A percentile compares a stretch with the other conserved stretches of the same genome.
phyloP scores from a whole-genome alignment of 2,113 vertebrate species.

The Sylvilagus bachmani region DNA sequence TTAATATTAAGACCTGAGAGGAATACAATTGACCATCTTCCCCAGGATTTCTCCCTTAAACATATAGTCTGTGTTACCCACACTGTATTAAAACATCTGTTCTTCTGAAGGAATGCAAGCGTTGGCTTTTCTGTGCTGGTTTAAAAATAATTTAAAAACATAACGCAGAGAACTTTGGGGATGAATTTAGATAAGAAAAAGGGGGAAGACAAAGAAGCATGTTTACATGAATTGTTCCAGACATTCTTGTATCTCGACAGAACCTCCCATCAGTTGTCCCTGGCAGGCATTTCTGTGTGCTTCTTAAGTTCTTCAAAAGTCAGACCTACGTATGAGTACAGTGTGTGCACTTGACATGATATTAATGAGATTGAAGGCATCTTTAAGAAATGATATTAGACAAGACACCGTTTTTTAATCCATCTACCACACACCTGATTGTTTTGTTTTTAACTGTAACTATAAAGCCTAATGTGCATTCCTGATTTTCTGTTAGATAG shows the following conservation, averaged over 20 bases:
- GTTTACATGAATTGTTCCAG: slow-evolving; percentile 77
- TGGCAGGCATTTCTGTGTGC: slow-evolving; percentile 70
- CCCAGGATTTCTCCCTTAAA: slow-evolving; percentile 61
- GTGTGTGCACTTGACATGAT: slow-evolving; percentile 62
- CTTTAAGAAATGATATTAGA: slow-evolving; percentile 67
- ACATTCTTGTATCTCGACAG: slow-evolving; percentile 68
- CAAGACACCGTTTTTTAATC: slow-evolving; percentile 43
- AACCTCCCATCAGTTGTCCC: slow-evolving; percentile 77
- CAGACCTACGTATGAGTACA: not conserved
- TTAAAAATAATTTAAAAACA: slow-evolving; percentile 66
- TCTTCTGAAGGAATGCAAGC: slow-evolving; percentile 44
- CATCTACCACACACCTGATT: slow-evolving; percentile 14
- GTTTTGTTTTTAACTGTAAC: slow-evolving; percentile 67
- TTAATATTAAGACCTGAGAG: not conserved
- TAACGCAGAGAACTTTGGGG: slow-evolving; percentile 55
- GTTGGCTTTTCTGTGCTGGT: slow-evolving; percentile 50
- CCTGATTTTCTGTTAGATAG: slow-evolving; percentile 33
- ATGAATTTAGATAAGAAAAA: slow-evolving; percentile 72
- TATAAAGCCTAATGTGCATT: slow-evolving; percentile 63
- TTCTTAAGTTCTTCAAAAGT: slow-evolving; percentile 72
- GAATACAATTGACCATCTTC: slow-evolving; percentile 7
- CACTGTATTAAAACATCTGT: slow-evolving; percentile 66
- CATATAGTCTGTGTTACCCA: slow-evolving; percentile 51
- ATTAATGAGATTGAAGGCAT: slow-evolving; percentile 75
- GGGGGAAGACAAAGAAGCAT: slow-evolving; percentile 53